These are phyloP conservation scores for Apantesis nais DNA, from an alignment of 2,888 invertebrate genomes.

Conservation along the genomic window DNA sequence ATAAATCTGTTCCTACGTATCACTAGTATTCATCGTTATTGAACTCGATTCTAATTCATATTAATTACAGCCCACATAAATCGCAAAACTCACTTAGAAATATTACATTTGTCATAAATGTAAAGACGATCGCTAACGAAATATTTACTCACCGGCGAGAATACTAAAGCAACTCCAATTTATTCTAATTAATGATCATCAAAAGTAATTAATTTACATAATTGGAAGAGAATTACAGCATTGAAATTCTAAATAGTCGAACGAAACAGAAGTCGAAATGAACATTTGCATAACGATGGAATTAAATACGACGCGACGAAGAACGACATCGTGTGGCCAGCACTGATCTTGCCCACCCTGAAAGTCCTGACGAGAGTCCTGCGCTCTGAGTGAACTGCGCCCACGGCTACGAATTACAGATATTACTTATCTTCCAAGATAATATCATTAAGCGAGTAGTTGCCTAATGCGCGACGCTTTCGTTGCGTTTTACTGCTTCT, in stretches of 20 bases:
- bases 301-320: slow-evolving; percentile 46
- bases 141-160: slow-evolving; percentile 26
- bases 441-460: background rate
- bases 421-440: background rate
- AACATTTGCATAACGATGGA: slow-evolving; percentile 60
- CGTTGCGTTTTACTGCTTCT: too few relatives aligned
- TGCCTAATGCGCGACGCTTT: background rate
- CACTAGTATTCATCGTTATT: background rate
- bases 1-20: background rate
- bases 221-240: slow-evolving; percentile 63
- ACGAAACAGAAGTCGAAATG: slow-evolving; percentile 55
- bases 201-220: slow-evolving; percentile 71
- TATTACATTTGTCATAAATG: slow-evolving; percentile 13
- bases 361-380: background rate
- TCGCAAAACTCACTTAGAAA: background rate
- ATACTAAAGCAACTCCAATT: slow-evolving; percentile 47
- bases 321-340: slow-evolving; percentile 6
- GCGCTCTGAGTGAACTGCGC: background rate
- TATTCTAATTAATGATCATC: slow-evolving; percentile 63
- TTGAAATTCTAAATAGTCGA: slow-evolving; percentile 63
- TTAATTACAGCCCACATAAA: too few relatives aligned
- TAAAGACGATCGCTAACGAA: slow-evolving; percentile 20
- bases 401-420: background rate
- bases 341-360: background rate
- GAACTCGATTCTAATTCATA: background rate